These are phyloP conservation scores for Hemibagrus guttatus DNA, from an alignment of 2,797 vertebrate species.

Conservation along the genomic window DNA sequence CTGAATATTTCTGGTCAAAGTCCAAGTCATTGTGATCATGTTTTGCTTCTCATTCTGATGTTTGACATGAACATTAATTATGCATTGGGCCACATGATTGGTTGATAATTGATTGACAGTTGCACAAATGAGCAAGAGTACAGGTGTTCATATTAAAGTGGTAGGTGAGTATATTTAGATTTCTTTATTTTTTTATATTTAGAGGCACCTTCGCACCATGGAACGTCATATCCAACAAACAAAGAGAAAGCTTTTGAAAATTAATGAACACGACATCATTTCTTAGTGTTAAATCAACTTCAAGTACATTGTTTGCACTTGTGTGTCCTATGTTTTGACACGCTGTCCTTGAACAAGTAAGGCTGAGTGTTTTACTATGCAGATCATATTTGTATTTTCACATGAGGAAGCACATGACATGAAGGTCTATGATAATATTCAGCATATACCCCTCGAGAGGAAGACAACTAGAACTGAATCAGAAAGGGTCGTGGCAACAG, in stretches of 20 bases:
- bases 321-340: conserved; percentile 26
- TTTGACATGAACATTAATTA: neutral
- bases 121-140: neutral
- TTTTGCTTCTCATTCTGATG: neutral
- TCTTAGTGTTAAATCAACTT: neutral
- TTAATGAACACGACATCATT: neutral
- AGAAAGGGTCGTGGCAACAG: conserved; percentile 33
- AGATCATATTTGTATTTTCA: conserved; percentile 35
- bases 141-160: neutral
- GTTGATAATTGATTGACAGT: neutral
- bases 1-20: neutral
- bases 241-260: neutral
- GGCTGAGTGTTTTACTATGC: conserved; percentile 27
- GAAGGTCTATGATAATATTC: conserved; percentile 51
- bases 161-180: neutral
- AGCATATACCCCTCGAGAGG: conserved; percentile 49
- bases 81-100: neutral
- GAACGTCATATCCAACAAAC: neutral
- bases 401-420: conserved; percentile 49
- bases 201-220: neutral
- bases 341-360: conserved; percentile 29
- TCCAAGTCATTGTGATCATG: neutral
- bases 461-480: conserved; percentile 46
- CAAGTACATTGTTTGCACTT: neutral
- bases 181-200: too few relatives aligned